Conservation (phyloP, 2,113 vertebrate genomes). For the Lanius collurio region DNA sequence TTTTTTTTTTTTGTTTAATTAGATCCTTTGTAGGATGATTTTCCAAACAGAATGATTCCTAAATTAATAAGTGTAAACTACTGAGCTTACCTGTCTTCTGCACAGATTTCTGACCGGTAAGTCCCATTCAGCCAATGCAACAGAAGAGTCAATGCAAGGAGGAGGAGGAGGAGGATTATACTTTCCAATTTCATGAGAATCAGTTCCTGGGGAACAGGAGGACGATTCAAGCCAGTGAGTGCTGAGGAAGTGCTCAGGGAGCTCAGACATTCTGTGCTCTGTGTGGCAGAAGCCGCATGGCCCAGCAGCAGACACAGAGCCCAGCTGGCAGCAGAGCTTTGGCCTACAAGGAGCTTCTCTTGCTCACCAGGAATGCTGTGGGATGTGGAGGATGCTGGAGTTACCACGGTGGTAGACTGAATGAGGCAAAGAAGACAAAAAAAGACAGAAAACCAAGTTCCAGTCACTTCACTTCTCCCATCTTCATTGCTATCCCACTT, state of each 20-base stretch:
- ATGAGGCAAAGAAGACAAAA: background rate
- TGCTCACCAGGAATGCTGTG: background rate
- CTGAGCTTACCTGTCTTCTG: background rate
- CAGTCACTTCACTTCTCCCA: background rate
- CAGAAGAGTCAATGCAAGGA: background rate
- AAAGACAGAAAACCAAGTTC: background rate
- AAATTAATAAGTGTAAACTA: background rate
- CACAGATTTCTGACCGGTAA: background rate
- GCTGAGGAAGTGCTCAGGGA: background rate
- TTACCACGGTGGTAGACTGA: rapidly evolving
- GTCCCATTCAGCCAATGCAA: background rate
- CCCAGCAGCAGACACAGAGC: background rate
- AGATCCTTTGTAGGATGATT: background rate
- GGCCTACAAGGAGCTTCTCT: background rate
- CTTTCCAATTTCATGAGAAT: background rate
- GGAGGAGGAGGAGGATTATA: background rate
- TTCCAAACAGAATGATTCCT: background rate
- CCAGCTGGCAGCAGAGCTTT: background rate
- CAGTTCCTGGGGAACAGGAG: background rate
- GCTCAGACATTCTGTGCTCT: background rate
- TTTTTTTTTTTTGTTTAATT: background rate
- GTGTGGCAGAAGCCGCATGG: background rate
- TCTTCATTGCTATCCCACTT: background rate
- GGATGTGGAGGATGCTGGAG: background rate
- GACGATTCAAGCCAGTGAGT: background rate